Base-by-base conservation (phyloP, 2,888 invertebrate species). In the Neocrepidodera transversa region DNA sequence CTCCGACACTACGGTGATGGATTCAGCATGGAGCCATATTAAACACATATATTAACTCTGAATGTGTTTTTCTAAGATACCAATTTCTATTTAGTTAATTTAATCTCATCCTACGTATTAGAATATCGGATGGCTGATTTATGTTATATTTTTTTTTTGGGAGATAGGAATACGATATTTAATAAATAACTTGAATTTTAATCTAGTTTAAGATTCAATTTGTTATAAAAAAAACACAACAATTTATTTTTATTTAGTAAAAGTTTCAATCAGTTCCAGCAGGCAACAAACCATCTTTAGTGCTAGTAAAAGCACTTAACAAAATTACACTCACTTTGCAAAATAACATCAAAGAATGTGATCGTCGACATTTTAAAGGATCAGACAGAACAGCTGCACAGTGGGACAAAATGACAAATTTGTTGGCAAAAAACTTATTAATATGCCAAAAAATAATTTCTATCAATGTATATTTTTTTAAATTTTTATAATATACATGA, bases 321-420 rank as follows among this genome's bases (percentile, higher is more conserved):
- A 38, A 67, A 69, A 69, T 68, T 68, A 64, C 67, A 62, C 58
- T 67, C 66, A 66, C 67, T 66, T 66, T 59, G 55, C 60, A 60
- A 65, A 67, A 65, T 66, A 61, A 63, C 53, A 26, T 65, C 62
- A 66, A 64, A 60, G 61, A 61, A 60, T 62, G 57, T 26, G 42
- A 36, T 43, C 35, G 30, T 30, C 4, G 30, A 6, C 23, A 30
- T 30, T n/a, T 7, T 30, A 30, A 7, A 10, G 10, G 30, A 23
- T 30, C n/a, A 8, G 14, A 32, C 30, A 45, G 28, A 20, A 7
- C 35, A 35, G 35, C 32, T 49, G 11, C 47, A 42, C n/a, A 42
- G 28, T 52, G 11, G 13, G 42, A 13, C 42, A 23, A 23, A 23
- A 23, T 23, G 23, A 3, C 4, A 23, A 23, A 23, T 23, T 23